Conservation (phyloP, 2,888 invertebrate species). For the Parasteatoda lunata region DNA sequence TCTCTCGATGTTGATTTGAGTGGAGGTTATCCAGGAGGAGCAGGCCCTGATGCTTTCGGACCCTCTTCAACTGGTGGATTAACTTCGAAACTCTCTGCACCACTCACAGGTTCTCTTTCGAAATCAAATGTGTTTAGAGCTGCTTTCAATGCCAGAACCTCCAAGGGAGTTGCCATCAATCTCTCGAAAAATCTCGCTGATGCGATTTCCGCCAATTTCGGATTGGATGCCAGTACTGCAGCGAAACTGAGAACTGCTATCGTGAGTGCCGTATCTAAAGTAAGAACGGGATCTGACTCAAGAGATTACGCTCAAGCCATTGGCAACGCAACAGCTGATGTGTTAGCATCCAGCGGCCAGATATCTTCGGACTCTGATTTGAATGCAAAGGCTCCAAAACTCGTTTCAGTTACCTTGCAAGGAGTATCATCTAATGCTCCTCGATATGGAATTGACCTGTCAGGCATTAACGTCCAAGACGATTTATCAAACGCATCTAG, state of each 20-base stretch:
- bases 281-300: not conserved
- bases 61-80: not conserved
- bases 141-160: no score
- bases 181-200: no score
- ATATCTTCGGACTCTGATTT: not conserved
- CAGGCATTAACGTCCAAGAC: not conserved
- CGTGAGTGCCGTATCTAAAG: not conserved
- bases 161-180: no score
- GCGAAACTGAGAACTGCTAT: not conserved
- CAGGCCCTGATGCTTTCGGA: not conserved
- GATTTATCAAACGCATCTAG: not conserved
- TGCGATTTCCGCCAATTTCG: not conserved
- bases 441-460: not conserved
- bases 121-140: not conserved
- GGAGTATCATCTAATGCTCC: not conserved
- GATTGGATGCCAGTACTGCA: not conserved
- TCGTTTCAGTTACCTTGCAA: not conserved
- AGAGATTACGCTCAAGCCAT: slow-evolving; percentile 1
- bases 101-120: not conserved
- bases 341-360: not conserved
- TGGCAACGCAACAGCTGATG: not conserved
- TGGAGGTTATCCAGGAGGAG: not conserved
- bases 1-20: no score
- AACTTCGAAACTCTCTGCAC: not conserved
- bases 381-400: not conserved